These are phyloP conservation scores for Oedothorax gibbosus DNA, from an alignment of 1,140 invertebrate genomes.

Conservation along the genomic window DNA sequence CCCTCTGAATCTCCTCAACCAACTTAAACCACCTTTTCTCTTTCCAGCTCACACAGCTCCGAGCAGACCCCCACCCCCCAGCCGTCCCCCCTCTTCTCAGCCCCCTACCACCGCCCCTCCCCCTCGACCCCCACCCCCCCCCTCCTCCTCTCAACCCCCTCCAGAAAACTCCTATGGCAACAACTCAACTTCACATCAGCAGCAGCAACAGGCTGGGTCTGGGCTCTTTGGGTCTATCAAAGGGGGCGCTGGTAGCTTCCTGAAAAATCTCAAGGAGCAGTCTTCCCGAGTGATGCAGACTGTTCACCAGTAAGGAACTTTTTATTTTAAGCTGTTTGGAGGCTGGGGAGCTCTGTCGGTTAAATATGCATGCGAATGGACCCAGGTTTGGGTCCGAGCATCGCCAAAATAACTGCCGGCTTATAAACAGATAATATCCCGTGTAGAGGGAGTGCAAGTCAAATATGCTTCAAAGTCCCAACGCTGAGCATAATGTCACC, in stretches of 20 bases:
- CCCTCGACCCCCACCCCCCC: slow-evolving; percentile 41
- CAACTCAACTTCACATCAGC: not conserved
- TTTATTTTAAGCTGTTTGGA: not conserved
- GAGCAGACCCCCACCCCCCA: not conserved
- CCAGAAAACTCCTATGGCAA: not conserved
- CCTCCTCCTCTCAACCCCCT: slow-evolving; percentile 4
- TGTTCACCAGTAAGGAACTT: slow-evolving; percentile 86
- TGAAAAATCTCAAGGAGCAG: slow-evolving; percentile 96
- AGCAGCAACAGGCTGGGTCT: slow-evolving; percentile 66
- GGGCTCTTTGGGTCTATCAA: slow-evolving; percentile 82
- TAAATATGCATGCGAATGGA: too few relatives aligned
- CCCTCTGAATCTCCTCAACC: too few relatives aligned
- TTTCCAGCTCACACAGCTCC: slow-evolving; percentile 31
- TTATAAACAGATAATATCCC: too few relatives aligned
- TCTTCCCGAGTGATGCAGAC: slow-evolving; percentile 96
- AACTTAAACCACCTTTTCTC: not conserved
- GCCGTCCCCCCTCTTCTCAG: slow-evolving; percentile 17
- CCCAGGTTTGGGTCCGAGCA: too few relatives aligned
- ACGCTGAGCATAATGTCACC: too few relatives aligned
- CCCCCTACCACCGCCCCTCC: slow-evolving; percentile 9
- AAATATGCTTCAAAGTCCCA: too few relatives aligned
- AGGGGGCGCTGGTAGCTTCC: slow-evolving; percentile 85
- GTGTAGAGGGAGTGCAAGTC: too few relatives aligned
- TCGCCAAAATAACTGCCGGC: too few relatives aligned
- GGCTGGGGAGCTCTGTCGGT: too few relatives aligned